Conservation (phyloP, 2,113 vertebrate species). For the Dromiciops gliroides region DNA sequence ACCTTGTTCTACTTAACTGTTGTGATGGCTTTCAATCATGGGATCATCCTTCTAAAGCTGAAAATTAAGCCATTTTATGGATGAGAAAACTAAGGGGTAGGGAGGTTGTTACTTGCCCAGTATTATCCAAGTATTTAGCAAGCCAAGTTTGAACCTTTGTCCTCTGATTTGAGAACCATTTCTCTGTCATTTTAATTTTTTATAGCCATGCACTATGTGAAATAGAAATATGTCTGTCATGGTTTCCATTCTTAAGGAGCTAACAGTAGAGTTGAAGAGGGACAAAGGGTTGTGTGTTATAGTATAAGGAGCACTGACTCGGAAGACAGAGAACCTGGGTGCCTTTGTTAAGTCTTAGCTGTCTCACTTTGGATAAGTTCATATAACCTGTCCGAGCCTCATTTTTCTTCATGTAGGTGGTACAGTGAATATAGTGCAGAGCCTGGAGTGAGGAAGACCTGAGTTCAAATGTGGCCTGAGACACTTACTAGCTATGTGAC, state of each 20-base stretch:
- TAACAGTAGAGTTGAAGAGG: background rate
- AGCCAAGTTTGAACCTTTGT: background rate
- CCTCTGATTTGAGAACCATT: too few species aligned
- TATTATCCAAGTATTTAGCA: background rate
- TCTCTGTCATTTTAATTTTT: background rate
- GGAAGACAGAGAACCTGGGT: too few species aligned
- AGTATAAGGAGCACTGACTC: background rate
- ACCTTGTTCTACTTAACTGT: background rate
- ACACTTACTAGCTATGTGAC: background rate
- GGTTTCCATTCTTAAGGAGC: background rate
- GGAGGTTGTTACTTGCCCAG: background rate
- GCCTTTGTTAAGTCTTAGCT: background rate
- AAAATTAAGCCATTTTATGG: background rate
- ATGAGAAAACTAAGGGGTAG: background rate
- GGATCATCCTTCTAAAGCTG: background rate
- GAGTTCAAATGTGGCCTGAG: background rate
- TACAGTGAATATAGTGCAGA: background rate
- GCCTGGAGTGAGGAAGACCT: background rate
- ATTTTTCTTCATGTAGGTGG: too few species aligned
- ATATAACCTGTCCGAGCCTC: background rate
- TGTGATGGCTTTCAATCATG: background rate
- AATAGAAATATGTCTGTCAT: background rate
- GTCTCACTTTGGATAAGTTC: background rate
- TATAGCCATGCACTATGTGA: background rate
- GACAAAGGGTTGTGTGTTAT: background rate